Conservation (phyloP, 2,797 vertebrate genomes). For the Dipus sagitta region DNA sequence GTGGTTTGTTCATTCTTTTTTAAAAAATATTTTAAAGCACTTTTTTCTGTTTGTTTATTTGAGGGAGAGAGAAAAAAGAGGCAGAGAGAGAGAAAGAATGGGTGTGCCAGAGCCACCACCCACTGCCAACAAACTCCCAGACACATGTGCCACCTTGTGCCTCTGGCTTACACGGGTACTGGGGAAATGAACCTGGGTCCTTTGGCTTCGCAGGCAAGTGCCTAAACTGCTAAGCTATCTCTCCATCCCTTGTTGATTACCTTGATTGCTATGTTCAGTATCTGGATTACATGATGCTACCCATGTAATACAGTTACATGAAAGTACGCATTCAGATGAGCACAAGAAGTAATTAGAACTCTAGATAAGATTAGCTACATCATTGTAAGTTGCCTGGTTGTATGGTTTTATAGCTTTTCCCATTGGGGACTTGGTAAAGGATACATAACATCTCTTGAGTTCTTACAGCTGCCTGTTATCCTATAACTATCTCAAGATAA, state of each 20-base stretch:
- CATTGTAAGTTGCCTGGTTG: neutral
- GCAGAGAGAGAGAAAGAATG: too few species aligned
- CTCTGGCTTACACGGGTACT: too few species aligned
- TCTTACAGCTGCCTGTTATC: slow-evolving; percentile 18
- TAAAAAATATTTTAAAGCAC: too few species aligned
- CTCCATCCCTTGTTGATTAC: neutral
- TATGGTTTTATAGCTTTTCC: slow-evolving; percentile 17
- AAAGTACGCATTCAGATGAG: neutral
- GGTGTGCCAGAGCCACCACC: too few species aligned
- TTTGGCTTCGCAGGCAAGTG: too few species aligned
- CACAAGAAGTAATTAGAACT: neutral
- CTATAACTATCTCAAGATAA: slow-evolving; percentile 30
- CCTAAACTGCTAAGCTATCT: too few species aligned
- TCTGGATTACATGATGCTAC: neutral
- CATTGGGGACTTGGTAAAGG: neutral
- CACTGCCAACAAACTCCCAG: too few species aligned
- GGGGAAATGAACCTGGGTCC: too few species aligned
- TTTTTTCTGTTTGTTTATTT: too few species aligned
- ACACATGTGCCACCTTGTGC: too few species aligned
- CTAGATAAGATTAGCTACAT: neutral
- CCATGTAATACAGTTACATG: neutral
- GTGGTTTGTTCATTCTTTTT: neutral
- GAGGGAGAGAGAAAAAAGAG: too few species aligned
- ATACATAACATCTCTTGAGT: neutral
- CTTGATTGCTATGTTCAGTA: neutral